These are phyloP conservation scores for Limnephilus lunatus DNA, from an alignment of 2,888 invertebrate genomes.

Conservation along the genomic window DNA sequence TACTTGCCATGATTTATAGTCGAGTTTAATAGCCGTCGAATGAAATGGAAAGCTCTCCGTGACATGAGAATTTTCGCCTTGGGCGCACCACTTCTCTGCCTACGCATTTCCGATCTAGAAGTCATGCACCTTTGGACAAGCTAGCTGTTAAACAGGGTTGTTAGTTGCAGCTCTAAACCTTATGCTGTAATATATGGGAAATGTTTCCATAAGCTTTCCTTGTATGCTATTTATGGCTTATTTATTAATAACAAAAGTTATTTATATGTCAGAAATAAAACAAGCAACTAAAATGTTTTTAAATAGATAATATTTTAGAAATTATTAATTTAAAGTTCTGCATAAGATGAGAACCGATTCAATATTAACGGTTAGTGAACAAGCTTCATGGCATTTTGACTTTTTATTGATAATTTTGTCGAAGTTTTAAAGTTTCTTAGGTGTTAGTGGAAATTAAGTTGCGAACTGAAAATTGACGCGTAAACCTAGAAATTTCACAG, in stretches of 20 bases:
- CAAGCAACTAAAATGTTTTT: neutral
- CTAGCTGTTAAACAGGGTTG: neutral
- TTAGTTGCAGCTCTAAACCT: neutral
- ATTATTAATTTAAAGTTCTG: neutral
- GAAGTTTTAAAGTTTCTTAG: neutral
- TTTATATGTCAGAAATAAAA: neutral
- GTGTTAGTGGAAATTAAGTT: neutral
- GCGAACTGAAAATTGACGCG: neutral
- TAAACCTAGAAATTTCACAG: neutral
- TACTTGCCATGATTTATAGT: constrained; percentile 16
- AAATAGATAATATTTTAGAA: neutral
- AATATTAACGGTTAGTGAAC: too few relatives aligned
- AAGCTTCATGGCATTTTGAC: too few relatives aligned
- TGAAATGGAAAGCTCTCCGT: constrained; percentile 9
- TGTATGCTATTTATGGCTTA: too few relatives aligned
- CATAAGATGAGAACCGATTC: too few relatives aligned
- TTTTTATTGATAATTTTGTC: neutral
- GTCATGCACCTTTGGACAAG: neutral
- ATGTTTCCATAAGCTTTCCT: neutral
- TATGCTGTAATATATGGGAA: neutral
- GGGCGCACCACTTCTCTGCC: neutral
- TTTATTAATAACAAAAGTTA: neutral
- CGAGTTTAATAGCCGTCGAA: neutral
- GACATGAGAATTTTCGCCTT: neutral
- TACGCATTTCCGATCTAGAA: neutral